Base-by-base conservation (phyloP, 30 jellyfish, hydroid and myxozoan species). In the Hydra vulgaris region DNA sequence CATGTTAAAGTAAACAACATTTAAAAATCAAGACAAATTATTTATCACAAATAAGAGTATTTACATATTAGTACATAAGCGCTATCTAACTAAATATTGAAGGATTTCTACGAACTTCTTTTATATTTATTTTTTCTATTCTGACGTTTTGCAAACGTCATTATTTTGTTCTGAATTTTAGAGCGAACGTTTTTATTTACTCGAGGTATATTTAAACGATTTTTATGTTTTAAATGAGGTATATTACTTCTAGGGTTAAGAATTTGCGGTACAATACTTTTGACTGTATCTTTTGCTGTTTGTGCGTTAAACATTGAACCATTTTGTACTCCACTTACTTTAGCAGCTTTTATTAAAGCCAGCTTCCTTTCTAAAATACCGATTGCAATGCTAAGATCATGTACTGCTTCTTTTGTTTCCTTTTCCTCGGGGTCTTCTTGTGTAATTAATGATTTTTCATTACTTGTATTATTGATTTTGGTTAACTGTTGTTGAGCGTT, bases 321-420 rank as follows among this genome's bases (percentile, higher is more conserved):
- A 21, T 78, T 78, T 23, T 40, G 23, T 8, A 22, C 21, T 1
- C 85, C 85, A 18, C 66, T 54, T 53, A 21, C 26, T 61, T 78
- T 78, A 12, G 85, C 85, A 23, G 22, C 56, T 25, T 54, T 78
- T 19, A 78, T 78, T 19, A 78, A 27, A 20, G 79, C 26, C 18
- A 78, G 20, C 23, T 78, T 78, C 27, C 69, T 78, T 54, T 78
- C 85, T 40, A 78, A 52, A 27, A 78, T 78, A n/a, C 85, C 85
- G 1, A 78, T 78, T 52, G 85, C 85, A 7, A 78, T 61, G 53
- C 54, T 78, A 18, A 78, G 69, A 56, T 78, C 85, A 7, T 54
- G 76, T 1, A 78, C 85, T 15, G 85, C 85, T 54, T 78, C 85
- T 61, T 78, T 78, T 18, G 85, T 78, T 61, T 78, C 85, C 0